Base-by-base conservation (phyloP, 2,888 invertebrate genomes). In the Drosophila ezoana region DNA sequence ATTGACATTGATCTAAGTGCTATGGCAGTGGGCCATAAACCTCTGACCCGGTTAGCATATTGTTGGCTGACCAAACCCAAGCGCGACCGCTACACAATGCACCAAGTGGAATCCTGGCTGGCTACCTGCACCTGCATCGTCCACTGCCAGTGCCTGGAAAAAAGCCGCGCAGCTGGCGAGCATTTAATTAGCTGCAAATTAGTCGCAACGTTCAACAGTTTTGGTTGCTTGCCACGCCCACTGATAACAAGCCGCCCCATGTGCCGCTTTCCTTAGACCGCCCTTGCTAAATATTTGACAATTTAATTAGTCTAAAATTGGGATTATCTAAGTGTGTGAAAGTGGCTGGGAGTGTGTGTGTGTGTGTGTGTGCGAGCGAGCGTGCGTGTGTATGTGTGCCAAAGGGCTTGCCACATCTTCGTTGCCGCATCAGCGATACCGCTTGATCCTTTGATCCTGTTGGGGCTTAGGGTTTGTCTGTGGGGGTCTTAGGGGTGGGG, bases 291-390 rank as follows among this genome's bases (percentile, higher is more conserved):
- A 91, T 91, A 90, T 91, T 91, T 91, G 90, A 87, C 90, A 91
- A 90, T 91, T 90, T 90, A 91, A 91, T 91, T 91, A 91, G 90
- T 79, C 81, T 81, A 89, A 89, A 82, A 84, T 82, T 72, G 72
- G 87, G 88, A 90, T 91, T 90, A 91, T 81, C 82, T 75, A 68
- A 48, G 33, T 16, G 10, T 20, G 16, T 23, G 8, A 28, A 8
- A 28, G 0, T 28, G 28, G 28, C 37, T 40, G 23, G 28, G 20
- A n/a, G 45, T 14, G 14, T 13, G 13, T 9, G 23, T 1, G 14
- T 13, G 13, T 9, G 23, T 1, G 33, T 11, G 40, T 10, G 43
- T 8, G 52, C 14, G 41, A 10, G 48, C 37, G 45, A 32, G 41
- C n/a, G 49, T 49, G 48, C 33, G 52, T 41, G 48, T 57, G 47